Conservation (phyloP, 2,113 vertebrate species). For the Centropus unirufus region DNA sequence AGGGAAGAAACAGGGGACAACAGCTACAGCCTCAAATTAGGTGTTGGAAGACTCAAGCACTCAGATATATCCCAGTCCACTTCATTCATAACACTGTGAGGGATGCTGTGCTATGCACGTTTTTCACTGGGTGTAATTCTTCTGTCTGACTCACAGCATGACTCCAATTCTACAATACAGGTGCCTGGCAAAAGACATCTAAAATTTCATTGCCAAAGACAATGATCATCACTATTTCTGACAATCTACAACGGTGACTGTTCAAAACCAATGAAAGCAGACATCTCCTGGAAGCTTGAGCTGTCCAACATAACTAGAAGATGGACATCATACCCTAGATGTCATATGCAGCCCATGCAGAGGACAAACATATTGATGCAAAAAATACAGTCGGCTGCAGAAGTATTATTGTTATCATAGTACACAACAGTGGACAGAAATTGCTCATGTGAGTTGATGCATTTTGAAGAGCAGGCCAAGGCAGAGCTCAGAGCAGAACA, state of each 20-base stretch:
- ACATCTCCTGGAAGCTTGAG: not conserved
- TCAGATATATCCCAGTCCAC: not conserved
- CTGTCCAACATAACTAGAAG: not conserved
- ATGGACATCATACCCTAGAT: not conserved
- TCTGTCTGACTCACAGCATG: not conserved
- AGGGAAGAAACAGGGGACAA: not conserved
- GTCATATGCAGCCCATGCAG: rapidly evolving
- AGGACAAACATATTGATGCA: not conserved
- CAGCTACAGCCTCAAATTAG: not conserved
- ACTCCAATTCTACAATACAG: not conserved
- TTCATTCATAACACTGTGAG: not conserved
- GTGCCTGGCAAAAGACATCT: not conserved
- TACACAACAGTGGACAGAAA: not conserved
- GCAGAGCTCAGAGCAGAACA: not conserved
- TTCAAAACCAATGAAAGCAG: not conserved
- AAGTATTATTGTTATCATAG: not conserved
- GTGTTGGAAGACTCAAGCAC: not conserved
- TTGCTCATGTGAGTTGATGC: not conserved
- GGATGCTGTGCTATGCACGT: not conserved
- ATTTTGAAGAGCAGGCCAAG: not conserved
- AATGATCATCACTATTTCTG: not conserved
- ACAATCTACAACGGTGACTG: not conserved
- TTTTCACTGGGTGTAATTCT: not conserved
- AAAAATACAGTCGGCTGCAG: not conserved
- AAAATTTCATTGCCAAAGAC: not conserved